phyloP scores from a whole-genome alignment of 2,888 invertebrate species.

The Plagodis pulveraria region DNA sequence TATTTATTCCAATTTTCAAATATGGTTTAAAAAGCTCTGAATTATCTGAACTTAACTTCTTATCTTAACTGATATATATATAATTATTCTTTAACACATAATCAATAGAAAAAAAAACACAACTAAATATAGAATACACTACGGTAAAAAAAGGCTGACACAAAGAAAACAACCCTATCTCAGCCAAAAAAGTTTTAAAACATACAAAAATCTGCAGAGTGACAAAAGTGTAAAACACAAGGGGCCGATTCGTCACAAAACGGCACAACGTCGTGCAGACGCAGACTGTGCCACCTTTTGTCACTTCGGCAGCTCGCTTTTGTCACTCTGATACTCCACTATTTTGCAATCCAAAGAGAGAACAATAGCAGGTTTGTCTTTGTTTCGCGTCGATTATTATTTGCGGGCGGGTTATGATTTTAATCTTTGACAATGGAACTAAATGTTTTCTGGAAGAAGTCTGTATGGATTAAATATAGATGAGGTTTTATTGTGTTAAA shows the following conservation, averaged over 20 bases:
- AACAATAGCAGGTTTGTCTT: constrained; percentile 33
- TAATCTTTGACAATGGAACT: constrained; percentile 21
- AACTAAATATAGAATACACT: no score
- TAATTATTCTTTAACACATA: no score
- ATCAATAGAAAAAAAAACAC: no score
- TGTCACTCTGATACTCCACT: constrained; percentile 26
- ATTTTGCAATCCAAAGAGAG: constrained; percentile 35
- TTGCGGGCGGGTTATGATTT: constrained; percentile 30
- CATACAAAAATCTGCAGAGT: constrained; percentile 15
- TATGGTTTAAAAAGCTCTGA: no score
- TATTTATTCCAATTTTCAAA: no score
- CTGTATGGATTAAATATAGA: neutral
- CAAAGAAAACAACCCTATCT: neutral
- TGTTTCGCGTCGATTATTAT: constrained; percentile 38
- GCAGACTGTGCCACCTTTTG: constrained; percentile 26
- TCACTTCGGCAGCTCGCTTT: constrained; percentile 20
- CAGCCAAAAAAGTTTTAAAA: constrained; percentile 2
- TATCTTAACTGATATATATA: no score
- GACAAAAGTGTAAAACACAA: constrained; percentile 16
- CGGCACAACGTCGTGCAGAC: constrained; percentile 20
- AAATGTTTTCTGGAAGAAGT: constrained; percentile 11
- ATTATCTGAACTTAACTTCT: no score
- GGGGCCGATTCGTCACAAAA: constrained; percentile 17
- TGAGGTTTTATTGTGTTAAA: no score
- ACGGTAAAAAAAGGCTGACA: no score